Evolutionary conservation across 2,113 vertebrate genomes (phyloP).

Genomic region (Lanius collurio): DNA sequence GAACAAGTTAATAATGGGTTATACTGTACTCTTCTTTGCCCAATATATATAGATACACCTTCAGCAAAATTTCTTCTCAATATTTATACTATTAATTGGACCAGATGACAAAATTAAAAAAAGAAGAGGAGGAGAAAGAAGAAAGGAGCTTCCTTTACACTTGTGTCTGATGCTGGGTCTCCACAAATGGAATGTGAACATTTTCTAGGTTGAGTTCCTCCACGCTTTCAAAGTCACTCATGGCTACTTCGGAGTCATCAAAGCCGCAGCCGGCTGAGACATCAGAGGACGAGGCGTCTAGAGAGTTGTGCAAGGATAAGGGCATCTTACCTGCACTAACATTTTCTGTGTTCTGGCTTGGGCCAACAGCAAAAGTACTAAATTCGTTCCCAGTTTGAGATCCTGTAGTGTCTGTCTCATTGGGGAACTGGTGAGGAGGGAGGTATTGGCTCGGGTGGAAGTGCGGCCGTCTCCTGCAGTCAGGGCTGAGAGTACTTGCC

Average conservation of each 20-base stretch:
- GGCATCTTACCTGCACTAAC: slow-evolving; percentile 74
- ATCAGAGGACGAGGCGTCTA: slow-evolving; percentile 85
- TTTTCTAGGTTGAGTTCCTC: slow-evolving; percentile 81
- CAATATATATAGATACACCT: slow-evolving; percentile 55
- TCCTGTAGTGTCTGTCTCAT: slow-evolving; percentile 69
- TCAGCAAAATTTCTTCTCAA: slow-evolving; percentile 29
- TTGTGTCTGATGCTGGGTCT: slow-evolving; percentile 94
- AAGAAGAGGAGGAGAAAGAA: neutral
- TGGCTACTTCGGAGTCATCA: slow-evolving; percentile 82
- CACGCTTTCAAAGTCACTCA: slow-evolving; percentile 87
- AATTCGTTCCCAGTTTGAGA: slow-evolving; percentile 71
- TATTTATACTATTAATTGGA: slow-evolving; percentile 36
- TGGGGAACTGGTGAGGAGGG: slow-evolving; percentile 90
- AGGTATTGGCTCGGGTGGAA: slow-evolving; percentile 97
- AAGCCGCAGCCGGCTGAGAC: slow-evolving; percentile 79
- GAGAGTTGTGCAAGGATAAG: slow-evolving; percentile 79
- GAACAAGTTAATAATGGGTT: slow-evolving; percentile 58
- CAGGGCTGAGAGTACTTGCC: slow-evolving; percentile 81
- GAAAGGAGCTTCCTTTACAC: slow-evolving; percentile 70
- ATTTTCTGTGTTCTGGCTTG: slow-evolving; percentile 70
- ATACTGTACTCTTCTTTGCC: slow-evolving; percentile 28
- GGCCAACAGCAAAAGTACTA: slow-evolving; percentile 75
- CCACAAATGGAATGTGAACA: slow-evolving; percentile 77
- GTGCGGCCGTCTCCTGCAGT: slow-evolving; percentile 75
- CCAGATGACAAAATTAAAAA: neutral